Evolutionary conservation across 2,888 invertebrate genomes (phyloP).

Genomic region (Dione vanillae): DNA sequence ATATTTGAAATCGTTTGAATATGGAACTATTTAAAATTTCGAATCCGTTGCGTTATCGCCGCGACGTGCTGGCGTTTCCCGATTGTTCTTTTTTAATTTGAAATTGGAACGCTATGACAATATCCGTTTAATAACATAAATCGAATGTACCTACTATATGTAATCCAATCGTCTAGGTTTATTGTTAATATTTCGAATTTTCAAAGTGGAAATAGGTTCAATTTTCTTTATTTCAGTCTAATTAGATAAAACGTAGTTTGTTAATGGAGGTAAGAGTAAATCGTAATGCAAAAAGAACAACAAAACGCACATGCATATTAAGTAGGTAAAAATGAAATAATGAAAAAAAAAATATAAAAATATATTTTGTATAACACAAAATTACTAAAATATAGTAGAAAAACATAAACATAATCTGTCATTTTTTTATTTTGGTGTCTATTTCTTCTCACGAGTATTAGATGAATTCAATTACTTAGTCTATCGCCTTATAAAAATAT

Average conservation of each 20-base stretch:
- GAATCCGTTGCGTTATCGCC: slow-evolving; percentile 83
- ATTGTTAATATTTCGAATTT: not conserved
- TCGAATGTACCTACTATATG: not conserved
- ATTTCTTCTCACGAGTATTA: slow-evolving; percentile 24
- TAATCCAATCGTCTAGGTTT: not conserved
- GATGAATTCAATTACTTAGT: slow-evolving; percentile 9
- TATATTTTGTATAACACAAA: too few relatives aligned
- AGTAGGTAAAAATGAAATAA: too few relatives aligned
- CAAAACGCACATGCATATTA: too few relatives aligned
- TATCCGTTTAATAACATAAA: slow-evolving; percentile 45
- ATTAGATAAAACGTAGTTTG: too few relatives aligned
- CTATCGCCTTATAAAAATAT: not conserved
- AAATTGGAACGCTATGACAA: slow-evolving; percentile 52
- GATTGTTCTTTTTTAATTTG: slow-evolving; percentile 71
- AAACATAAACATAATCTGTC: too few relatives aligned
- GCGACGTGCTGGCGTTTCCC: slow-evolving; percentile 79
- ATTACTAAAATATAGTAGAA: too few relatives aligned
- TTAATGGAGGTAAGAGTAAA: too few relatives aligned
- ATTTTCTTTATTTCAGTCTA: not conserved
- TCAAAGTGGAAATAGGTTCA: not conserved
- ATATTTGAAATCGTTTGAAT: slow-evolving; percentile 81
- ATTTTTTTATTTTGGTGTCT: too few relatives aligned
- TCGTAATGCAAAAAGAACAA: too few relatives aligned
- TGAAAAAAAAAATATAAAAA: too few relatives aligned
- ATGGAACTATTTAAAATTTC: slow-evolving; percentile 84